Evolutionary conservation across 2,888 invertebrate species (phyloP).

Genomic region (Deroplatys truncata): DNA sequence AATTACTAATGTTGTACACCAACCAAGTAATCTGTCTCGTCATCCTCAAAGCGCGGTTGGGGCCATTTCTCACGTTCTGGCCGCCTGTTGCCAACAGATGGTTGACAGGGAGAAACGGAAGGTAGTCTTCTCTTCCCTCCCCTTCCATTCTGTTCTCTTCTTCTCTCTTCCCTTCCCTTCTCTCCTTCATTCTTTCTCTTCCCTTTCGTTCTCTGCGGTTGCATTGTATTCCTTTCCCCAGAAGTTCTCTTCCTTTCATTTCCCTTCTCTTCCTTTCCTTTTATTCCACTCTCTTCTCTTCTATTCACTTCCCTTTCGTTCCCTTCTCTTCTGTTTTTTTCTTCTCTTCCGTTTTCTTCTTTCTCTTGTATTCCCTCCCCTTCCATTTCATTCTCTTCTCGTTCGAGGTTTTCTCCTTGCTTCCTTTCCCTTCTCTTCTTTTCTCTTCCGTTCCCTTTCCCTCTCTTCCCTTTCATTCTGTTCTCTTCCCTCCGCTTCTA

Average conservation of each 20-base stretch:
- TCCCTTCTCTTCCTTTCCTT: not conserved
- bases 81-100: not conserved
- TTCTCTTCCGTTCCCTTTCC: too few species aligned
- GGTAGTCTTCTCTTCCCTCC: not conserved
- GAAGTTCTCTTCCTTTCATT: not conserved
- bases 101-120: too few species aligned
- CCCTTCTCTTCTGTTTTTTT: not conserved
- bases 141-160: too few species aligned
- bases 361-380: too few species aligned
- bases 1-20: not conserved
- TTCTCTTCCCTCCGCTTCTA: too few species aligned
- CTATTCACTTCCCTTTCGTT: not conserved
- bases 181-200: not conserved
- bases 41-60: not conserved
- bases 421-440: not conserved
- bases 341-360: not conserved
- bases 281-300: too few species aligned
- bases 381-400: too few species aligned
- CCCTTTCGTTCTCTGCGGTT: not conserved
- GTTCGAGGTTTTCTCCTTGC: not conserved
- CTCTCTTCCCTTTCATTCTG: too few species aligned
- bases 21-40: not conserved
- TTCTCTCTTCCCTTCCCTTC: not conserved
- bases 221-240: too few species aligned
- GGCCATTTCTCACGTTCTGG: not conserved